Conservation (phyloP, 2,113 vertebrate species). For the Thalassarche chlororhynchos region DNA sequence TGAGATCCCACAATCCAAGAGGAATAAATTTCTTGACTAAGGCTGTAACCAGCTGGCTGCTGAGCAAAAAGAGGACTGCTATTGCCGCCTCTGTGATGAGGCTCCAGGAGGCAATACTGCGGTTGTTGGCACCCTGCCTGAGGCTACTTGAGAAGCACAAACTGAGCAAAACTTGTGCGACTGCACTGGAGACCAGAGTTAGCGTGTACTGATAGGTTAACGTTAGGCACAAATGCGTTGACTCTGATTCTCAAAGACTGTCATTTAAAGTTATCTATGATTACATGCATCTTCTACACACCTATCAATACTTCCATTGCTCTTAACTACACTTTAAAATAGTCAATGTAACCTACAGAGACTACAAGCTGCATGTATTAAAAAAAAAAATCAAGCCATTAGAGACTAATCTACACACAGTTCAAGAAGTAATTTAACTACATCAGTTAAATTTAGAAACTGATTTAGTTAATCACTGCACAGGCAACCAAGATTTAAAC, state of each 20-base stretch:
- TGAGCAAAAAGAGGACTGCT: background rate
- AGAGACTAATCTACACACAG: background rate
- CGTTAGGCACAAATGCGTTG: background rate
- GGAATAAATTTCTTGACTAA: background rate
- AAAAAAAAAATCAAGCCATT: background rate
- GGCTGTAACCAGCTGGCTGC: background rate
- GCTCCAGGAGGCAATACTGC: background rate
- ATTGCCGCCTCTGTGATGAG: background rate
- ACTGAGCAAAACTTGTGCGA: background rate
- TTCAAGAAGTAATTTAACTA: constrained; percentile 24
- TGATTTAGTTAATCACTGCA: constrained; percentile 20
- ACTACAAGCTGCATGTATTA: background rate
- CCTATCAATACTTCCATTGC: background rate
- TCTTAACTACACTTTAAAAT: background rate
- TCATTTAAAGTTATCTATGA: background rate
- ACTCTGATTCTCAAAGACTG: background rate
- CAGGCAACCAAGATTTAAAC: constrained; percentile 7
- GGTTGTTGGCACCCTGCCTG: background rate
- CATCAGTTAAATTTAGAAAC: constrained; percentile 51
- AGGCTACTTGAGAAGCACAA: background rate
- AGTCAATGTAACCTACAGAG: background rate
- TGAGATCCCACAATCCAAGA: background rate
- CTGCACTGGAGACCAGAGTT: background rate
- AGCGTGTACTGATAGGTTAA: background rate
- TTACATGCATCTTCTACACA: background rate